phyloP scores from a whole-genome alignment of 2,888 invertebrate genomes.

The Blastobasis adustella region DNA sequence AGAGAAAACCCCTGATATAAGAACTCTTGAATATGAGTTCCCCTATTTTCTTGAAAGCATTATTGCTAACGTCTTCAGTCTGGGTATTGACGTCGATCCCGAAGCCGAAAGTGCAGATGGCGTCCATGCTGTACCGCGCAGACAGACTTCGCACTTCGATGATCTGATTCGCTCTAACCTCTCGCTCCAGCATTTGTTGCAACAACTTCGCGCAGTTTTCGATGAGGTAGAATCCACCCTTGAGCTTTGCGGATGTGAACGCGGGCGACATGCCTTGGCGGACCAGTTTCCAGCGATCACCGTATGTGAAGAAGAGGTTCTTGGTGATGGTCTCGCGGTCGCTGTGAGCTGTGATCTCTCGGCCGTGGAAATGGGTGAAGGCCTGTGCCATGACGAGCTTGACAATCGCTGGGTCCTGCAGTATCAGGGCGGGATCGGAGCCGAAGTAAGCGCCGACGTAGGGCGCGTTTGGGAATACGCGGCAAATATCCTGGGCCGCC shows the following conservation, averaged over 20 bases:
- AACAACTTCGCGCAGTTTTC: conserved; percentile 29
- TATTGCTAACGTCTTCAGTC: conserved; percentile 17
- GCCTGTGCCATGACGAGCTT: conserved; percentile 22
- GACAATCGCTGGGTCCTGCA: conserved; percentile 22
- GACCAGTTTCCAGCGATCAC: conserved; percentile 46
- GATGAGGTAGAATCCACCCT: conserved; percentile 48
- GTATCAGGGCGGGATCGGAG: conserved; percentile 19
- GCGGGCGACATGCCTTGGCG: conserved; percentile 47
- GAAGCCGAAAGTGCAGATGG: conserved; percentile 28
- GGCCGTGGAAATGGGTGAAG: conserved; percentile 22
- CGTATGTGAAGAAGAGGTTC: conserved; percentile 37
- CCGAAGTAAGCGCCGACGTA: conserved; percentile 40
- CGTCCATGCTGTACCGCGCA: conserved; percentile 40
- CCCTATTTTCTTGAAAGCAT: conserved; percentile 27
- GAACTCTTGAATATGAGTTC: conserved; percentile 17
- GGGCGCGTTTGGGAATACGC: conserved; percentile 32
- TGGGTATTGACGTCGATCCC: conserved; percentile 30
- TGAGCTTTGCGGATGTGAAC: conserved; percentile 50
- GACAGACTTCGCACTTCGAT: conserved; percentile 29
- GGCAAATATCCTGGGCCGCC: conserved; percentile 31
- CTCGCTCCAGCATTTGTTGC: conserved; percentile 31
- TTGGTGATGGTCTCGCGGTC: conserved; percentile 31
- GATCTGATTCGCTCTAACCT: conserved; percentile 13
- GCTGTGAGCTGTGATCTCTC: conserved; percentile 27
- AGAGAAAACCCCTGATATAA: conserved; percentile 14